phyloP scores from a whole-genome alignment of 2,888 invertebrate genomes.

The Neelides folsomi region DNA sequence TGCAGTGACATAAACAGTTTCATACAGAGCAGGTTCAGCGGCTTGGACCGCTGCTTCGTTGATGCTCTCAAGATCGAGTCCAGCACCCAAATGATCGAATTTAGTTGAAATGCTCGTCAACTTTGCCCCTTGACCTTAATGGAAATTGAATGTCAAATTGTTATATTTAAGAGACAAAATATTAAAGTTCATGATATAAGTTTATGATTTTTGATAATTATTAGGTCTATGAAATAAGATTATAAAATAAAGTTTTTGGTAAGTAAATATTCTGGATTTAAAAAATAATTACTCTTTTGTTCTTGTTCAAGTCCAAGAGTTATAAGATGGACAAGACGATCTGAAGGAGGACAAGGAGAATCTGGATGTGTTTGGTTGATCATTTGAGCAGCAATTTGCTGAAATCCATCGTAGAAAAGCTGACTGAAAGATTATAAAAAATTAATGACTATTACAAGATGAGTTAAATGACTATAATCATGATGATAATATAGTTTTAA shows the following conservation, averaged over 20 bases:
- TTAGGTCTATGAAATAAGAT: no score
- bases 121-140: slow-evolving; percentile 30
- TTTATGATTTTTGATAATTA: no score
- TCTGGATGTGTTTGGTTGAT: slow-evolving; percentile 75
- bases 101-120: slow-evolving; percentile 28
- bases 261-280: no score
- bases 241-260: no score
- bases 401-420: slow-evolving; percentile 92
- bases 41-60: slow-evolving; percentile 85
- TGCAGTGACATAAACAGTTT: slow-evolving; percentile 96
- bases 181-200: no score
- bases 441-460: background rate
- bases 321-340: slow-evolving; percentile 73
- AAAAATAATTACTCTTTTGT: slow-evolving; percentile 44
- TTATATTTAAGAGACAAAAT: no score
- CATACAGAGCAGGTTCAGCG: slow-evolving; percentile 92
- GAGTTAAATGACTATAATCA: background rate
- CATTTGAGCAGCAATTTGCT: slow-evolving; percentile 74
- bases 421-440: slow-evolving; percentile 53
- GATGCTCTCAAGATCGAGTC: slow-evolving; percentile 86
- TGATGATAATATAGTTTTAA: no score
- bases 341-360: slow-evolving; percentile 90
- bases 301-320: slow-evolving; percentile 72
- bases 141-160: no score
- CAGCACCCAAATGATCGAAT: slow-evolving; percentile 52